Evolutionary conservation across 2,888 invertebrate genomes (phyloP), one percentile per base, ranked within the genome.

Genomic region (Scrobipalpa atriplicella): DNA sequence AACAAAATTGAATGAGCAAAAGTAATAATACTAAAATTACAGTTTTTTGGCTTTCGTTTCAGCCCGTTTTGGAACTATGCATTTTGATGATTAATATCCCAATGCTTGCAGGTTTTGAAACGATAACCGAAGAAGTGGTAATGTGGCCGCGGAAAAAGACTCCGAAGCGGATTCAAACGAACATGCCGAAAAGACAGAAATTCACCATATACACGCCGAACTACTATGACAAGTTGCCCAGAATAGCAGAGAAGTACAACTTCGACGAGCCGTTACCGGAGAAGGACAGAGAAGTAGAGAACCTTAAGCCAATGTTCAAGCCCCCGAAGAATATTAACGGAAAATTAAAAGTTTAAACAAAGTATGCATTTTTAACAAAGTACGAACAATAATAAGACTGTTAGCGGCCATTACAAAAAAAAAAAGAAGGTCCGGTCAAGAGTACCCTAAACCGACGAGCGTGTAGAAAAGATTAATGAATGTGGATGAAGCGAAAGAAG

Each of bases 231-330:
- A 82, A 80, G 21, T 29, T 85, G 2, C 85, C 86, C 0, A 77
- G 75, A 1, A 70, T 84, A 0, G 85, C 81, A 0, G 86, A 88
- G 16, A 82, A 77, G 68, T 89, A 88, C 58, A 79, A 87, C 62
- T 87, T 89, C n/a, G 70, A 85, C 38, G 89, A 89, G 67, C 86
- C 88, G 0, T 67, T 89, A 2, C 89, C 89, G 3, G 87, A 86
- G 18, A 75, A 63, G 2, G 89, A 89, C 62, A 75, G 85, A 19
- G 78, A 80, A 38, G 76, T 76, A 0, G 84, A 87, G 38, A 68
- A 74, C 41, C 62, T 83, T 0, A 81, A 78, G 18, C 70, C 75
- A 36, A 69, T 82, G 2, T 73, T 68, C 0, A 80, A 81, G 47
- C 81, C 79, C 0, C 76, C 78, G 0, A 79, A 81, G 0, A 75